These are phyloP conservation scores for Pseudorectes ferrugineus DNA, from an alignment of 2,113 vertebrate genomes.

Conservation along the genomic window DNA sequence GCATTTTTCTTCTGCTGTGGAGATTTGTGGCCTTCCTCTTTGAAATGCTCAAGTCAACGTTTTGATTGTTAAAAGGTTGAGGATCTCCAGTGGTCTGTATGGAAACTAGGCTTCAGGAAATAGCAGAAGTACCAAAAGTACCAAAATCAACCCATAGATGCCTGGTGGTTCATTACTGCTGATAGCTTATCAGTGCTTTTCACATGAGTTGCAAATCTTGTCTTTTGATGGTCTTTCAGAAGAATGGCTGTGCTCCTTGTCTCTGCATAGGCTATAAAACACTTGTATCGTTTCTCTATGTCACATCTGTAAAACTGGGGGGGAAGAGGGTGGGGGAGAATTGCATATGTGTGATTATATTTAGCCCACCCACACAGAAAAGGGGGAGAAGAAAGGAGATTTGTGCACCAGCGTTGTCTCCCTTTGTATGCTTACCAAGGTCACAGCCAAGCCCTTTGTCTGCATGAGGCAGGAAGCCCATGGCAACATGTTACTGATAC, in stretches of 20 bases:
- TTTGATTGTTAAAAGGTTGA: not conserved
- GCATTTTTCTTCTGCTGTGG: not conserved
- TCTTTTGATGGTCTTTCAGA: not conserved
- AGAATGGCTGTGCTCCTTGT: not conserved
- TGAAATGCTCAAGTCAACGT: not conserved
- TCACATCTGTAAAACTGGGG: not conserved
- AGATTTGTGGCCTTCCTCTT: not conserved
- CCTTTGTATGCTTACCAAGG: not conserved
- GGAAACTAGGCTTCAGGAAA: not conserved
- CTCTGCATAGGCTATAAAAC: not conserved
- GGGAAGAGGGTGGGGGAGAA: too few species aligned
- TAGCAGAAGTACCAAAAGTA: not conserved
- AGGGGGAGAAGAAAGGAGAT: not conserved
- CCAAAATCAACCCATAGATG: not conserved
- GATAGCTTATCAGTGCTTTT: not conserved
- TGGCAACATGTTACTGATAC: not conserved
- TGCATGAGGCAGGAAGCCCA: not conserved
- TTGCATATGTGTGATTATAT: not conserved
- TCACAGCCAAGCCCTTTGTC: not conserved
- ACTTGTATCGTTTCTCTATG: accelerated
- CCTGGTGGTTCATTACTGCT: not conserved
- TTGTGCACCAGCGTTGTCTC: not conserved
- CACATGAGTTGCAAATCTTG: not conserved
- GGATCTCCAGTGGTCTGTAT: not conserved
- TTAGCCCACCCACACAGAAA: not conserved